Base-by-base conservation (phyloP, 2,888 invertebrate species). In the Dynastes grantii region DNA sequence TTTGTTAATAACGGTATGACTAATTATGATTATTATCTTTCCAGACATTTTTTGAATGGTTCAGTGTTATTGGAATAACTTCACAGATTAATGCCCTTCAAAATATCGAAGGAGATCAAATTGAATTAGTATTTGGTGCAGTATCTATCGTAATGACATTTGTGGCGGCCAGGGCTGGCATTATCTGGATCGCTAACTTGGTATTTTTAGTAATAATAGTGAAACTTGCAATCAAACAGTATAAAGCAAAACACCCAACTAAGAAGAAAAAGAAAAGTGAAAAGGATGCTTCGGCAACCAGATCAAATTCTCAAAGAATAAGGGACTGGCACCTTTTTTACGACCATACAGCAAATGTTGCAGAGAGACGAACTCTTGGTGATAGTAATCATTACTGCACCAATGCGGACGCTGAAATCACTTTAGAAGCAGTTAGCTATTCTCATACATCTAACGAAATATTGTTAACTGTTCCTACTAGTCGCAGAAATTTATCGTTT, bases 241-340 rank as follows among this genome's bases (percentile, higher is more conserved):
- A 51, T 13, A 70, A n/a, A 81, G 79, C 22, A 82, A 77, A 55
- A 78, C 80, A 71, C 79, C 65, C 68, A 70, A 78, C 49, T 75
- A 79, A 45, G 78, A 78, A 75, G 51, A 53, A 8, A 45, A 45
- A 8, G 45, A 11, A 45, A 45, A 3, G 11, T 5, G 22, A 32
- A 45, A 65, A 68, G 49, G 67, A 75, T 45, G 1, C 51, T 61
- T 13, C 67, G 5, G 8, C 22, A 49, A 32, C n/a, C 2, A 16
- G 68, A 27, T 51, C 76, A 64, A 61, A 68, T 49, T 67, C 71
- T 5, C 53, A 67, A 13, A 80, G 86, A 40, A 86, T 86, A 71
- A 79, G 85, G 76, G 84, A 81, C n/a, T 86, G 86, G 86, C 84
- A 85, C 68, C 77, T 82, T 40, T 86, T 85, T 76, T 86, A 86